A percentile compares a stretch with the other conserved stretches of the same genome.
Evolutionary conservation across 2,113 vertebrate genomes (phyloP).

Genomic region (Erpornis zantholeuca): DNA sequence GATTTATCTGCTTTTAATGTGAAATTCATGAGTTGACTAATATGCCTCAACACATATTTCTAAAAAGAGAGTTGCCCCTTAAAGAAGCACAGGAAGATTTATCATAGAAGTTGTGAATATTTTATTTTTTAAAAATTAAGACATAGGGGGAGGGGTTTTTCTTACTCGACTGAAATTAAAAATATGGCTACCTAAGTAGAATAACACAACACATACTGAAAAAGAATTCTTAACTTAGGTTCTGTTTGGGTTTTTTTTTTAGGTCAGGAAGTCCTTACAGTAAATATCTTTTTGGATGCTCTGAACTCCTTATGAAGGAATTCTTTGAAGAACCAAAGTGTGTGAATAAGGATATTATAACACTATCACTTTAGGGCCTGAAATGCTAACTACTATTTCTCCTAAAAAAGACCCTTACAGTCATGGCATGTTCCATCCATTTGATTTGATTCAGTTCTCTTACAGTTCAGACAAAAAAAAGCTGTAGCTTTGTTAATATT

Average conservation of each 20-base stretch:
- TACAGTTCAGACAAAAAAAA: not conserved
- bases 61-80: not conserved
- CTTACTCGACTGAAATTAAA: not conserved
- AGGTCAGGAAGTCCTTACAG: not conserved
- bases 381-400: not conserved
- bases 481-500: not conserved
- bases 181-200: not conserved
- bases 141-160: not conserved
- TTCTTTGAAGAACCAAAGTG: not conserved
- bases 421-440: not conserved
- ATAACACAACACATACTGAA: not conserved
- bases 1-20: slow-evolving; percentile 15
- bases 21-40: not conserved
- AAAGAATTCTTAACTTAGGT: not conserved
- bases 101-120: not conserved
- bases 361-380: not conserved
- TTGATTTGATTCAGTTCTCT: not conserved
- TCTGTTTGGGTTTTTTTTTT: not conserved
- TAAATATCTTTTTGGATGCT: not conserved
- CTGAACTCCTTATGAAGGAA: not conserved
- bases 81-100: not conserved
- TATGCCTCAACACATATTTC: not conserved
- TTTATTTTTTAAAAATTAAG: not conserved
- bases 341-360: not conserved
- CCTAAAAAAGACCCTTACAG: not conserved